A percentile compares a stretch with the other conserved stretches of the same genome.
These are phyloP conservation scores for Pungitius pungitius DNA, from an alignment of 2,113 vertebrate genomes.

Conservation along the genomic window DNA sequence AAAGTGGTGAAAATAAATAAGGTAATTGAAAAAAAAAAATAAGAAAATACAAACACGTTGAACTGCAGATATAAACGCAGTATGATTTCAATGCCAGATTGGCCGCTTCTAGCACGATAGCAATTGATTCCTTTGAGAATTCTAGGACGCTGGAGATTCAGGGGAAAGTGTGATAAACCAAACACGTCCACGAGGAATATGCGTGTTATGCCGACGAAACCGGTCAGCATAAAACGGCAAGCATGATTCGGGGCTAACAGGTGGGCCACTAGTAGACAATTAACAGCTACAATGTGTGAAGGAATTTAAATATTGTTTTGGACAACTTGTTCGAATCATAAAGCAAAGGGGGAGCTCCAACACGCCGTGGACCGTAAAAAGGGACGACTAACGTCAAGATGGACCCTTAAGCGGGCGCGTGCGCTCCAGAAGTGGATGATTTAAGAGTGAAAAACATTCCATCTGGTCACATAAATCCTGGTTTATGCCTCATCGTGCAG, in stretches of 20 bases:
- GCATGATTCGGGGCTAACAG: conserved; percentile 12
- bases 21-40: not conserved
- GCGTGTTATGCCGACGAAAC: conserved; percentile 26
- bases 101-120: conserved; percentile 1
- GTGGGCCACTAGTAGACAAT: conserved; percentile 3
- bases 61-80: not conserved
- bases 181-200: conserved; percentile 21
- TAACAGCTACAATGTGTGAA: conserved; percentile 11
- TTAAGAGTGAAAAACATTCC: conserved; percentile 51
- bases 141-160: conserved; percentile 9
- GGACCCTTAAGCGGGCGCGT: conserved; percentile 9
- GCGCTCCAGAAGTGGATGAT: conserved; percentile 39
- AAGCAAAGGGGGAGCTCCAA: conserved; percentile 4
- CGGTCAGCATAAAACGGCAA: conserved; percentile 26
- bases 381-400: conserved; percentile 14
- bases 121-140: conserved; percentile 28
- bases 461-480: conserved; percentile 59
- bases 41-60: not conserved
- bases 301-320: conserved; percentile 5
- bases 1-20: not conserved
- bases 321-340: conserved; percentile 21
- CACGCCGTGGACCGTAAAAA: not conserved
- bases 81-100: conserved; percentile 16
- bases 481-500: conserved; percentile 57
- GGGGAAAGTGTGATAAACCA: conserved; percentile 28